Evolutionary conservation across 2,113 vertebrate species (phyloP).

Genomic region (Grus americana): DNA sequence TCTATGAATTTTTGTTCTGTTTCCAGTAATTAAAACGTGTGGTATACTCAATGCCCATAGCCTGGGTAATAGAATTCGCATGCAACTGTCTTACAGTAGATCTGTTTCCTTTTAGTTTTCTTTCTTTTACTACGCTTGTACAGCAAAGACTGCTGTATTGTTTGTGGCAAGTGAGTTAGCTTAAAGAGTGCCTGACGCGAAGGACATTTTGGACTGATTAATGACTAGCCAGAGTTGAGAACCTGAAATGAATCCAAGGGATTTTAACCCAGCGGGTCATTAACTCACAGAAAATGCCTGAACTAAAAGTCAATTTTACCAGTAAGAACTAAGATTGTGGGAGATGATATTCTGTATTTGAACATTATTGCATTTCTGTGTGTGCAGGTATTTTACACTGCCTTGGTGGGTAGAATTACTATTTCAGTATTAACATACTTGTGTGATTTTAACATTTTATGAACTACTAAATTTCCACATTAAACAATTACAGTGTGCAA

Average conservation of each 20-base stretch:
- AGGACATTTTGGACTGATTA: not conserved
- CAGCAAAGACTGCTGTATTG: not conserved
- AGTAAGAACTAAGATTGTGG: not conserved
- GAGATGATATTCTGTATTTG: not conserved
- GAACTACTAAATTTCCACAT: not conserved
- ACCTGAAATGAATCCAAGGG: not conserved
- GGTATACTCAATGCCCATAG: not conserved
- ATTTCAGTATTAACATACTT: not conserved
- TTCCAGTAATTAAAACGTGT: not conserved
- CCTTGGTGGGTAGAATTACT: not conserved
- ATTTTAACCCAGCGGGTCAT: not conserved
- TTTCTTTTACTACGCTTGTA: not conserved
- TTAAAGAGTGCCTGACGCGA: not conserved
- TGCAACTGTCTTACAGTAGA: not conserved
- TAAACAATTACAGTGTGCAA: not conserved
- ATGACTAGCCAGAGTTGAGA: not conserved
- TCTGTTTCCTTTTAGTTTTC: not conserved
- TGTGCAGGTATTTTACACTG: not conserved
- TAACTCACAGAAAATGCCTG: not conserved
- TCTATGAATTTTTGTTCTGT: not conserved
- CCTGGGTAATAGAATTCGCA: not conserved
- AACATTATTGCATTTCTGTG: not conserved
- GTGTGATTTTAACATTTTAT: not conserved
- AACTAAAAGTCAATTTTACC: not conserved
- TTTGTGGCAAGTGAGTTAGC: not conserved